Evolutionary conservation across 2,113 vertebrate species (phyloP).

Genomic region (Petrocephalus zakoni): DNA sequence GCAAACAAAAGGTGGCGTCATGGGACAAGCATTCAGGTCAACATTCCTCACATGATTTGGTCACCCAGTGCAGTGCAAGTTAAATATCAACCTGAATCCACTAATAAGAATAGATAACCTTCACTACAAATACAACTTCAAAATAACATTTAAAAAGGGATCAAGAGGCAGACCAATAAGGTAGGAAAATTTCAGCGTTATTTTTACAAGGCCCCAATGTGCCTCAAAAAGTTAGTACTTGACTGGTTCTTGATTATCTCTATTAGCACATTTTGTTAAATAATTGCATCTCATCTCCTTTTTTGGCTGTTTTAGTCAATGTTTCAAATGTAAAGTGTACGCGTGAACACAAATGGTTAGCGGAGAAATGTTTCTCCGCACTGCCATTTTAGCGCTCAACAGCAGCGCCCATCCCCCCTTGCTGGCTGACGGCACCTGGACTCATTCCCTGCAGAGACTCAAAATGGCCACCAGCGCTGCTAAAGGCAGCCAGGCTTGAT

Average conservation of each 20-base stretch:
- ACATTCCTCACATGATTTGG: neutral
- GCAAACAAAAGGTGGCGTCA: neutral
- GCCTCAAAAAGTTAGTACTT: neutral
- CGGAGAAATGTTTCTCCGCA: neutral
- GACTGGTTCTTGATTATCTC: neutral
- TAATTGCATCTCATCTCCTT: neutral
- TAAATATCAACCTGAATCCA: neutral
- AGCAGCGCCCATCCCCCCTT: slow-evolving; percentile 16
- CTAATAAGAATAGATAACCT: neutral
- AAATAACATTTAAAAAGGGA: neutral
- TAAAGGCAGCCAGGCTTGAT: slow-evolving; percentile 12
- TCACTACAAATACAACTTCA: neutral
- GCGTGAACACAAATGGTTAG: neutral
- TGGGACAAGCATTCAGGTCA: neutral
- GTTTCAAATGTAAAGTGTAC: neutral
- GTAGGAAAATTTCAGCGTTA: neutral
- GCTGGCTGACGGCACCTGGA: neutral
- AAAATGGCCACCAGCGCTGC: slow-evolving; percentile 23
- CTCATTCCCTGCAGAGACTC: slow-evolving; percentile 21
- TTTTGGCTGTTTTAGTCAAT: neutral
- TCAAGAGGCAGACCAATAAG: neutral
- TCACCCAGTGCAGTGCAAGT: neutral
- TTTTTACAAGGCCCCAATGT: neutral
- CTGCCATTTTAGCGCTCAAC: slow-evolving; percentile 1
- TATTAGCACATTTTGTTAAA: neutral